Evolutionary conservation across 2,797 vertebrate genomes (phyloP), one percentile per base, ranked within the genome.

Genomic region (Taeniopygia guttata): DNA sequence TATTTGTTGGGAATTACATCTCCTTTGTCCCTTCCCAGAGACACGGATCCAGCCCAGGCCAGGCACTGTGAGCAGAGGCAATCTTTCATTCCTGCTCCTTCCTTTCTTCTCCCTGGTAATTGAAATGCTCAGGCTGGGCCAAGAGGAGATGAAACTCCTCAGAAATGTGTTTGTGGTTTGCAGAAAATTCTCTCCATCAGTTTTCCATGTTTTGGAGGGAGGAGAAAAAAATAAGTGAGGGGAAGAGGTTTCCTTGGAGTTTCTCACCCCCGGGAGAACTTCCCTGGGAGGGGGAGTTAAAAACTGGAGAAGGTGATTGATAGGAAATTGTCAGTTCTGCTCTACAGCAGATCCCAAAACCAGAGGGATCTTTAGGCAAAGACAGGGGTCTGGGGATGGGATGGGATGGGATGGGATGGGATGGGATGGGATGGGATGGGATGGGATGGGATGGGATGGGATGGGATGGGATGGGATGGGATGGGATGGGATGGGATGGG

Each of bases 91-190:
- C 62, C 18, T 38, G 76, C 85, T 90, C 79, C n/a, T 80, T 87
- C 59, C 60, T 93, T 67, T 77, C 84, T 74, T 72, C 79, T 83
- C 46, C 30, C 54, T 56, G 55, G 38, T 43, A 34, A 75, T 22
- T 81, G 90, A 91, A 72, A 68, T 38, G 62, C 82, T 93, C 78
- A 62, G n/a, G 79, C 76, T 84, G 82, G 90, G 89, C 93, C 93
- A 94, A 74, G 64, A 77, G 60, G 46, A 77, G 87, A 46, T 68
- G 79, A 49, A 83, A 58, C 58, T 77, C 82, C 66, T 63, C 54
- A 27, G 26, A 43, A 68, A 82, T 76, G 2, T 56, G 11, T 75
- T 75, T 91, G 79, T 84, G 91, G 76, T 78, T 93, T 81, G 46
- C 84, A 78, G 89, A 75, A 79, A 75, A 80, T 84, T 91, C 85